phyloP scores from a whole-genome alignment of 2,888 invertebrate species.

The Agonum fuliginosum region DNA sequence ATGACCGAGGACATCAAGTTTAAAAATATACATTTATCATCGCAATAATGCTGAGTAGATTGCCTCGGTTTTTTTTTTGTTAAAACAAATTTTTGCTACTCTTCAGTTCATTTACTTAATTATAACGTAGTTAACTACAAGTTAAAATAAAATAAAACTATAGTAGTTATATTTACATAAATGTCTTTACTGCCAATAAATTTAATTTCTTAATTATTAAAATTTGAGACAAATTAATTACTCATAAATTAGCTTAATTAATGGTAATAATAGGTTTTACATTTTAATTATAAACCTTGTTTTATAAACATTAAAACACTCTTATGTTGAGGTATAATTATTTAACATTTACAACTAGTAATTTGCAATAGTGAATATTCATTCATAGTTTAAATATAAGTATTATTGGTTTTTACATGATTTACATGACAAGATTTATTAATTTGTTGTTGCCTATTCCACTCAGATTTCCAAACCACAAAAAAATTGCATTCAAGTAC shows the following conservation, averaged over 20 bases:
- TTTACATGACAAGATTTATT: neutral
- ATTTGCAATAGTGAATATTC: neutral
- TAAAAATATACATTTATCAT: constrained; percentile 19
- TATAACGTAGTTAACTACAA: no score
- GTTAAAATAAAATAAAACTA: no score
- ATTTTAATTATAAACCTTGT: neutral
- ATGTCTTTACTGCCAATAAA: no score
- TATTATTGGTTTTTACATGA: neutral
- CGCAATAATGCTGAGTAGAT: neutral
- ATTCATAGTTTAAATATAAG: neutral
- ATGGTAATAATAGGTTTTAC: constrained; percentile 3
- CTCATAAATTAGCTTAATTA: no score
- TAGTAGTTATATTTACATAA: no score
- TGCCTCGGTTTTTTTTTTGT: constrained; percentile 22
- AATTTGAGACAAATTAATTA: no score
- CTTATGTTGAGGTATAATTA: neutral
- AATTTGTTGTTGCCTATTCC: no score
- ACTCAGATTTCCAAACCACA: no score
- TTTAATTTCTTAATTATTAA: no score
- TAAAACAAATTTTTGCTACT: no score
- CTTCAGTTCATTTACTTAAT: no score
- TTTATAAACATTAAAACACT: constrained; percentile 32
- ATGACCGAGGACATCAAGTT: constrained; percentile 27
- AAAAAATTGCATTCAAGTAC: no score
- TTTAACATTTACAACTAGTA: neutral